Base-by-base conservation (phyloP, 1,140 invertebrate species). In the Plodia interpunctella region DNA sequence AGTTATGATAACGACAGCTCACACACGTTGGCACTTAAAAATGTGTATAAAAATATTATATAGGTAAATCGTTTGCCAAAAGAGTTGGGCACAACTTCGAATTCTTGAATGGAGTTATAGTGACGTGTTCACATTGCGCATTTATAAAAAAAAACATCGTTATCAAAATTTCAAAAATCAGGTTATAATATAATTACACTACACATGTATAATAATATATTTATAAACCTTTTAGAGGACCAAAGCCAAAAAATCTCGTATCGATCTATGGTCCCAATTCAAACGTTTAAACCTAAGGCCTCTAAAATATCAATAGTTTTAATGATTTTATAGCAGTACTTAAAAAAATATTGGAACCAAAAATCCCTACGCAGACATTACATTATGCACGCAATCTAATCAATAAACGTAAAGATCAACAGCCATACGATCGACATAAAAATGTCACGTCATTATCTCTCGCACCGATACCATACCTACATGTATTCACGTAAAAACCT, bases 401-500 rank as follows among this genome's bases (percentile, higher is more conserved):
- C 38, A 17, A 44, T 44, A 44, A 44, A 44, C n/a, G 38, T 44
- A 44, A 44, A 44, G 38, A 10, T 44, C 35, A 38, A 5, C 35
- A 38, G 35, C 35, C 35, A 38, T 38, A 17, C 9, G 38, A n/a
- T 28, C 21, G 13, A 25, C 11, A 28, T 53, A 53, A 53, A 25
- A 21, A 53, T 53, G 21, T 25, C 19, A 21, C 19, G 19, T 25
- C 19, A 53, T 53, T 53, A 53, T 53, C 18, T n/a, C 6, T 21
- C 13, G 30, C 6, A 9, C 6, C 51, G 17, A 53, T 53, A 53
- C 51, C 51, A 53, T 53, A 53, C 51, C 51, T 51, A 53, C 51
- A 53, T 2, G 51, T 25, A 11, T 44, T 44, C 5, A n/a, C 20
- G 51, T 53, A 65, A 66, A 57, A 61, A 55, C 60, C 68, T 81